phyloP scores from a whole-genome alignment of 2,888 invertebrate species.

The Macrosoma leucophasiata region DNA sequence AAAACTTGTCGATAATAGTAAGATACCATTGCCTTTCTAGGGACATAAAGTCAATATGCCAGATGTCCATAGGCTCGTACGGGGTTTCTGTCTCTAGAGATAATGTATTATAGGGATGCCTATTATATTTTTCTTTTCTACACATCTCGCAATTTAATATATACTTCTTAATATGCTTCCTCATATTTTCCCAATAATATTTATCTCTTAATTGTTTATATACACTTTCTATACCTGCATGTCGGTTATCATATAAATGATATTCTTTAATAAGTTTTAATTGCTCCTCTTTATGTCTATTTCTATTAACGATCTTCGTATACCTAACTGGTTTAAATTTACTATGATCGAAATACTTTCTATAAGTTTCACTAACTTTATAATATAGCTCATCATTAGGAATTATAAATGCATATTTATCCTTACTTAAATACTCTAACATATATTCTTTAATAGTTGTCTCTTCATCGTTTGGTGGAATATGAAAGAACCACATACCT shows the following conservation, averaged over 20 bases:
- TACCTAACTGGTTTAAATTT: constrained; percentile 10
- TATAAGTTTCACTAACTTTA: constrained; percentile 10
- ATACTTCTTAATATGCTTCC: constrained; percentile 13
- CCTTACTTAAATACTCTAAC: constrained; percentile 9
- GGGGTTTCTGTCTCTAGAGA: constrained; percentile 11
- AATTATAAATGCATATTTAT: constrained; percentile 15
- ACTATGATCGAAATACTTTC: constrained; percentile 8
- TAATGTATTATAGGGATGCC: constrained; percentile 10
- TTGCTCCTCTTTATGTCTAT: too few species aligned
- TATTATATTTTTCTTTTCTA: constrained; percentile 19
- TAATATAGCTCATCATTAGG: constrained; percentile 12
- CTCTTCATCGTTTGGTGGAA: constrained; percentile 1
- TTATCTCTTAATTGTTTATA: constrained; percentile 12
- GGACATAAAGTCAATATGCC: constrained; percentile 17
- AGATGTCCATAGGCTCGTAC: constrained; percentile 13
- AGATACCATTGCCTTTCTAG: constrained; percentile 23
- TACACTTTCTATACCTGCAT: constrained; percentile 9
- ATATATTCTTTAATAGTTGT: constrained; percentile 5
- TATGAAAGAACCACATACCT: too few species aligned
- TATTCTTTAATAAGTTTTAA: too few species aligned
- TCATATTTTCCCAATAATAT: constrained; percentile 13
- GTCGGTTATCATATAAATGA: constrained; percentile 10
- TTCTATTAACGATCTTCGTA: constrained; percentile 9
- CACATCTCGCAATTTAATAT: constrained; percentile 9
- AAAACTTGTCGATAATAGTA: constrained; percentile 24